These are phyloP conservation scores for Lycocerus yunnanus DNA, from an alignment of 2,888 invertebrate genomes.

Conservation along the genomic window DNA sequence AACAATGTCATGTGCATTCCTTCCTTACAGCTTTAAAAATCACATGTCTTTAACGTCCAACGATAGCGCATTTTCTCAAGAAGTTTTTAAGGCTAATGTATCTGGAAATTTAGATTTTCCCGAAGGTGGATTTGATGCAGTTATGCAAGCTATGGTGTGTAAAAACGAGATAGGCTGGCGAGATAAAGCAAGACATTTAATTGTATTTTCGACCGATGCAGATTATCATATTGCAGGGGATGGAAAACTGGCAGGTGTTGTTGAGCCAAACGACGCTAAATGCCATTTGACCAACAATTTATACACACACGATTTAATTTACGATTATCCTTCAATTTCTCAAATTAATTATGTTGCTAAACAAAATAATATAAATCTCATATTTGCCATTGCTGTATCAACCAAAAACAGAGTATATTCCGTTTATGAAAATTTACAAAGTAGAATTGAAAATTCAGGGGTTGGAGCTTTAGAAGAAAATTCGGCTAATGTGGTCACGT, in stretches of 20 bases:
- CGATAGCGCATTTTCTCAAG: slow-evolving; percentile 54
- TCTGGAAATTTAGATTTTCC: slow-evolving; percentile 60
- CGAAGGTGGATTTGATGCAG: slow-evolving; percentile 86
- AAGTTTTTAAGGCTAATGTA: slow-evolving; percentile 52
- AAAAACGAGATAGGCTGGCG: slow-evolving; percentile 78
- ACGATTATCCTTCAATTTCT: slow-evolving; percentile 82
- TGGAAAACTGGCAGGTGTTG: slow-evolving; percentile 71
- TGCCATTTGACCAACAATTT: slow-evolving; percentile 65
- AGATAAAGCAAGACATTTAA: slow-evolving; percentile 67
- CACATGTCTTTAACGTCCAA: slow-evolving; percentile 68
- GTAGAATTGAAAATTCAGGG: slow-evolving; percentile 69
- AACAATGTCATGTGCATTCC: slow-evolving; percentile 47
- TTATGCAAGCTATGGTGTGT: slow-evolving; percentile 83
- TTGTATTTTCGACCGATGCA: slow-evolving; percentile 79
- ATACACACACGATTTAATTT: slow-evolving; percentile 62
- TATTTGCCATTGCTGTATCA: slow-evolving; percentile 69
- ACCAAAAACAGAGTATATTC: slow-evolving; percentile 41
- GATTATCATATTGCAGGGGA: slow-evolving; percentile 80
- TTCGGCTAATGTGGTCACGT: slow-evolving; percentile 69
- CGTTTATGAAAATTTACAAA: slow-evolving; percentile 61
- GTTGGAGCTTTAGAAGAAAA: slow-evolving; percentile 65
- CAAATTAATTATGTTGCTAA: slow-evolving; percentile 66
- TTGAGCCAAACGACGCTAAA: slow-evolving; percentile 71
- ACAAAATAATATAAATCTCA: slow-evolving; percentile 74
- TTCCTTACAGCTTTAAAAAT: slow-evolving; percentile 79